Percentiles rank a stretch among this genome's conserved stretches.
Conservation (phyloP, 2,113 vertebrate species). For the Ophiodon elongatus region DNA sequence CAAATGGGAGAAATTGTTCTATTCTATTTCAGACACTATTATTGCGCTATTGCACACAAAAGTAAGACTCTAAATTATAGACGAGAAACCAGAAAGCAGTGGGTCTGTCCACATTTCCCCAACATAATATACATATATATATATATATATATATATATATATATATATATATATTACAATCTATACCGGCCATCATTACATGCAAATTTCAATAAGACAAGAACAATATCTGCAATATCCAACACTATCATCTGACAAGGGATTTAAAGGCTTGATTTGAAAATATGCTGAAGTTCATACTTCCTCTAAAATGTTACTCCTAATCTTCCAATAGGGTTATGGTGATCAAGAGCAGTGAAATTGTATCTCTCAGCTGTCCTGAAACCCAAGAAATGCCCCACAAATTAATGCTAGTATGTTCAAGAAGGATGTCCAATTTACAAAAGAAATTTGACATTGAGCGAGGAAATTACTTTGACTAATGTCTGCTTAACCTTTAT, state of each 20-base stretch:
- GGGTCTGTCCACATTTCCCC: not conserved
- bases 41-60: not conserved
- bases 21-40: not conserved
- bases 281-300: conserved; percentile 31
- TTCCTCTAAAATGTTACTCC: conserved; percentile 16
- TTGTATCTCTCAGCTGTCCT: conserved; percentile 15
- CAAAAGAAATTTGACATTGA: conserved; percentile 15
- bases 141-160: conserved; percentile 19
- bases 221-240: not conserved
- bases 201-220: conserved; percentile 9
- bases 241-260: conserved; percentile 20
- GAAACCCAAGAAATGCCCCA: conserved; percentile 4
- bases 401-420: not conserved
- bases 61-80: not conserved
- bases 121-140: not conserved
- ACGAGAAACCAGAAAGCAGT: conserved; percentile 9
- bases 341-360: conserved; percentile 12
- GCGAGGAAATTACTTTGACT: conserved; percentile 19
- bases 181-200: not conserved
- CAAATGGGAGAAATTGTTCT: conserved; percentile 10
- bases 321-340: conserved; percentile 57
- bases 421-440: conserved; percentile 4
- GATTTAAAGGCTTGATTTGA: conserved; percentile 37
- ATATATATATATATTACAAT: conserved; percentile 8
- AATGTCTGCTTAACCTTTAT: conserved; percentile 36